Evolutionary conservation across 1,140 invertebrate genomes (phyloP).

Genomic region (Drosophila malerkotliana): DNA sequence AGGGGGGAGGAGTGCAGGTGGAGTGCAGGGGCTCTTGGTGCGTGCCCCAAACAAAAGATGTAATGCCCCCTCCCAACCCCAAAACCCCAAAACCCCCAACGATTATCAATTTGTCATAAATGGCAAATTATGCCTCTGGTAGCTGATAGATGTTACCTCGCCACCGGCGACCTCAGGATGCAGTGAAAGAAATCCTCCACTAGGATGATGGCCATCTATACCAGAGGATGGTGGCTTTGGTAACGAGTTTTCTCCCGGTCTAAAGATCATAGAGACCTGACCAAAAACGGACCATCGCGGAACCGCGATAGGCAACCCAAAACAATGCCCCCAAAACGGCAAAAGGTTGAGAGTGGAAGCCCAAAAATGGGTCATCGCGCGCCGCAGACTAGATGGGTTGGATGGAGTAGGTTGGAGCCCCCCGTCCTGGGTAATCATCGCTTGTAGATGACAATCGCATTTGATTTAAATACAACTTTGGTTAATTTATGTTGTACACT

Average conservation of each 20-base stretch:
- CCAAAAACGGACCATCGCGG: constrained; percentile 57
- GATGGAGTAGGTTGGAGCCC: no score
- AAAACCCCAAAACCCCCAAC: not conserved
- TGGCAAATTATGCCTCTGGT: constrained; percentile 60
- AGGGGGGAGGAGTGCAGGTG: not conserved
- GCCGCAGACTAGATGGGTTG: no score
- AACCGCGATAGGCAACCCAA: constrained; percentile 60
- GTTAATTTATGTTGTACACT: constrained; percentile 79
- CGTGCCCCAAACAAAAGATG: constrained; percentile 71
- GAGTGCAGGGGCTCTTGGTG: constrained; percentile 47
- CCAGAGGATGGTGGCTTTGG: no score
- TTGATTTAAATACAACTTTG: constrained; percentile 82
- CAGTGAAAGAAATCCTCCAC: no score
- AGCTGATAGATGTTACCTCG: constrained; percentile 63
- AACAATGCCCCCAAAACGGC: constrained; percentile 13
- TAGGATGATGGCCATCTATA: no score
- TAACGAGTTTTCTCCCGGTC: constrained; percentile 7
- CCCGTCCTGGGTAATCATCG: constrained; percentile 25
- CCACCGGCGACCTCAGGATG: no score
- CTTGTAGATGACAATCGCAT: constrained; percentile 77
- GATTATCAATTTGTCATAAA: constrained; percentile 83
- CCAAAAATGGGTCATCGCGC: constrained; percentile 71
- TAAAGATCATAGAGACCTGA: constrained; percentile 15
- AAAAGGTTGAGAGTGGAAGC: constrained; percentile 34
- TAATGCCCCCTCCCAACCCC: constrained; percentile 13